Conservation (phyloP, 2,888 invertebrate species). For the Drosophila flavopinicola region DNA sequence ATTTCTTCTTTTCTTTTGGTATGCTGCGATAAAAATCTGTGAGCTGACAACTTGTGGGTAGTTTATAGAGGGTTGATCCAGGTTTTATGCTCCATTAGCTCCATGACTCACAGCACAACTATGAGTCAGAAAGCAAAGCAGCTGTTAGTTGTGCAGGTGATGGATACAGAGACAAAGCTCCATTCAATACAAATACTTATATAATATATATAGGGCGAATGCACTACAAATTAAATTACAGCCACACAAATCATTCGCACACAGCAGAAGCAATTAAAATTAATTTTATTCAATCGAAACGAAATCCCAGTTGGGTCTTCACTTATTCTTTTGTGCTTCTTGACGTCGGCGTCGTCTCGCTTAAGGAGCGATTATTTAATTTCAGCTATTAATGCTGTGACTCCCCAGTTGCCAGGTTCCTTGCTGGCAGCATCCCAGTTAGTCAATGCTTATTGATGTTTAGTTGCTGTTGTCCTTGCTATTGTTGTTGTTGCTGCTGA, state of each 20-base stretch:
- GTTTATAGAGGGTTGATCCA: constrained; percentile 49
- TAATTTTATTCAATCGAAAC: constrained; percentile 75
- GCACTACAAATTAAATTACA: constrained; percentile 4
- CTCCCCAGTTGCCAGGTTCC: constrained; percentile 57
- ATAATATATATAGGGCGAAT: neutral
- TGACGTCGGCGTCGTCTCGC: constrained; percentile 48
- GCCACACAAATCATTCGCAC: constrained; percentile 26
- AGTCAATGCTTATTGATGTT: constrained; percentile 79
- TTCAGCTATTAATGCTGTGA: constrained; percentile 74
- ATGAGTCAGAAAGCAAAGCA: constrained; percentile 33
- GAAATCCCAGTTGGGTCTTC: constrained; percentile 70
- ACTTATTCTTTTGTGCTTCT: constrained; percentile 55
- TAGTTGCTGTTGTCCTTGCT: constrained; percentile 56
- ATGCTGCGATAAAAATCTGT: constrained; percentile 66
- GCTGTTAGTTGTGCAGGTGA: constrained; percentile 24
- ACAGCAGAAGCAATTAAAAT: constrained; percentile 69
- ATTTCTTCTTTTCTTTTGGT: constrained; percentile 48
- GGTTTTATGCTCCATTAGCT: neutral
- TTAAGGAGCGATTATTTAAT: constrained; percentile 78
- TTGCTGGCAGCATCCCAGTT: constrained; percentile 58
- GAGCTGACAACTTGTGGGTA: constrained; percentile 54
- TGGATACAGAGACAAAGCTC: neutral
- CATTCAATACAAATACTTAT: neutral
- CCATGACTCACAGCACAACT: constrained; percentile 25
- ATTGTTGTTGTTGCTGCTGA: constrained; percentile 39